Conservation (phyloP, 2,113 vertebrate species). For the Tragelaphus scriptus region DNA sequence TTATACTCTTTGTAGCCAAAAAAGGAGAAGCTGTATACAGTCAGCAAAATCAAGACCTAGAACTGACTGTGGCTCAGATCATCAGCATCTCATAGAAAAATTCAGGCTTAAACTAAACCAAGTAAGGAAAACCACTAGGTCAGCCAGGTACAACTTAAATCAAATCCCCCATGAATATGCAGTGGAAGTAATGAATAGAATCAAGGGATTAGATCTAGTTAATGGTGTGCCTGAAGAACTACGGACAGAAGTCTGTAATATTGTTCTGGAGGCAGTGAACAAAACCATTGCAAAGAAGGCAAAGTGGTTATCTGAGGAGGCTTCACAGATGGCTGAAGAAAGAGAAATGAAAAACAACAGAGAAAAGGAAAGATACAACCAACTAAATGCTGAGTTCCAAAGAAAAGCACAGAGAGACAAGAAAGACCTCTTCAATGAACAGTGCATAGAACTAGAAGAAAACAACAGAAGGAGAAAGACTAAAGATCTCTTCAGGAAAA, state of each 20-base stretch:
- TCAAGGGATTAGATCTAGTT: neutral
- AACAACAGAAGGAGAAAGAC: neutral
- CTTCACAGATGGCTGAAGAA: neutral
- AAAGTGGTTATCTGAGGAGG: neutral
- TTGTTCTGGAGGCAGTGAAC: neutral
- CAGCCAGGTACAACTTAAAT: neutral
- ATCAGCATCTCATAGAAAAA: neutral
- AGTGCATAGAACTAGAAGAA: neutral
- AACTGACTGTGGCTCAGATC: neutral
- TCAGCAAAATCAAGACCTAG: neutral
- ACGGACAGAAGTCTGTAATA: neutral
- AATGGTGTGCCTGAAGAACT: neutral
- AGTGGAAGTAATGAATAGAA: neutral
- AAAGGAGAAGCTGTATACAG: neutral
- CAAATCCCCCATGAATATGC: neutral
- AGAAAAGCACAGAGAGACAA: neutral
- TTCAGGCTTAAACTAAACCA: neutral
- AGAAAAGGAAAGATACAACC: neutral
- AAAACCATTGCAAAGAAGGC: neutral
- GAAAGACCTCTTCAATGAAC: neutral
- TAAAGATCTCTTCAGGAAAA: neutral
- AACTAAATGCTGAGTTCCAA: neutral
- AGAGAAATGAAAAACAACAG: neutral
- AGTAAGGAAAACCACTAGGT: neutral
- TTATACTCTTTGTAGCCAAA: neutral